phyloP scores from a whole-genome alignment of 2,888 invertebrate species.

The Amitus sp. region DNA sequence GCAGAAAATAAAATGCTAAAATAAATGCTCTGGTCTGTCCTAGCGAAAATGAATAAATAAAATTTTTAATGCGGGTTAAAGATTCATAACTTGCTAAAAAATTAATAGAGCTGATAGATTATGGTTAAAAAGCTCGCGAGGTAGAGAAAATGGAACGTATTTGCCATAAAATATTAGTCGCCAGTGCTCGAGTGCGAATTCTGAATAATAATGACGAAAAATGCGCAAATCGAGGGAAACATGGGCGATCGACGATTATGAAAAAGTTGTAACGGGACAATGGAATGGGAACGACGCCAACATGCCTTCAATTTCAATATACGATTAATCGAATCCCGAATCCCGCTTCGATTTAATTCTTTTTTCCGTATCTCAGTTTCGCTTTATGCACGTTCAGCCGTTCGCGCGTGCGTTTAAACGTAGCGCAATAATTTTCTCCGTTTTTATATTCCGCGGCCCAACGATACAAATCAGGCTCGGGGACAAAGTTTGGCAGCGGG shows the following conservation, averaged over 20 bases:
- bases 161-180: too few relatives aligned
- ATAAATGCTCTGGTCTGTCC: too few relatives aligned
- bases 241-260: background rate
- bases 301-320: constrained; percentile 8
- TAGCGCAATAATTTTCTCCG: background rate
- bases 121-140: too few relatives aligned
- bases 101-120: too few relatives aligned
- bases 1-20: too few relatives aligned
- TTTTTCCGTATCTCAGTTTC: constrained; percentile 2
- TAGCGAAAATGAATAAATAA: too few relatives aligned
- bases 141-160: too few relatives aligned
- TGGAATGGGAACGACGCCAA: constrained; percentile 11
- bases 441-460: too few relatives aligned
- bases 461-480: background rate
- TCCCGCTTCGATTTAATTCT: constrained; percentile 9
- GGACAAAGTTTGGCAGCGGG: too few relatives aligned
- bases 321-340: constrained; percentile 9
- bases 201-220: background rate
- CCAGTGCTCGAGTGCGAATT: too few relatives aligned
- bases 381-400: constrained; percentile 7
- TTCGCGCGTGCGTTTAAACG: background rate
- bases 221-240: background rate
- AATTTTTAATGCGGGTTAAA: too few relatives aligned
- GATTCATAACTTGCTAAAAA: too few relatives aligned
- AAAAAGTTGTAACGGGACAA: constrained; percentile 1